Evolutionary conservation across 2,888 invertebrate genomes (phyloP), one percentile per base, ranked within the genome.

Genomic region (Thyatira batis): DNA sequence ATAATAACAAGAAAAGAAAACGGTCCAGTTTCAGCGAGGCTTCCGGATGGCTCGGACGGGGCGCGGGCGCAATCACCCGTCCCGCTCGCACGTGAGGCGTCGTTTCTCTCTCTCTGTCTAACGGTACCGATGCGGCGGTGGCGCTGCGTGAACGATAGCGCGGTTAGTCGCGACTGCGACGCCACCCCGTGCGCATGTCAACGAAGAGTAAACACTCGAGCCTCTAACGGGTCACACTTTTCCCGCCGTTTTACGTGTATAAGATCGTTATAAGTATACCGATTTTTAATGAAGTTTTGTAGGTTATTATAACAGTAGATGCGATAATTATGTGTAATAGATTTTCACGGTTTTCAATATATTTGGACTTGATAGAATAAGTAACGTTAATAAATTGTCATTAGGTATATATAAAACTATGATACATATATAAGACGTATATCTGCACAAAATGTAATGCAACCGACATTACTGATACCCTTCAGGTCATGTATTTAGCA

Each of bases 1-100:
- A 91, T 91, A 91, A 90, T 87, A 91, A 92, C 91, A 92, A 91
- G 91, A 91, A 92, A 92, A 92, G 91, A 92, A 92, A 91, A 92
- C 92, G 92, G 92, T 91, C 92, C 92, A 92, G 92, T 92, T 92
- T 92, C 92, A 92, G 92, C 84, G 82, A 84, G 90, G 89, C 91
- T 91, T 92, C 91, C 91, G 91, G 91, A 90, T 90, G 90, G 89
- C 84, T 85, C 86, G 86, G 78, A 84, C 85, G 85, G 87, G 80
- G 85, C 85, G 85, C 83, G 84, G 82, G 78, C 68, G 71, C 69
- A 65, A 68, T 68, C 65, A 66, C 69, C 70, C 58, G 77, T 73
- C 80, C 82, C 81, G 73, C 82, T 88, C 88, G 70, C 84, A 76
- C 85, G 60, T 72, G 69, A 69, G 71, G 64, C 59, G 66, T 65